Evolutionary conservation across 2,888 invertebrate species (phyloP).

Genomic region (Lasioglossum lativentre): DNA sequence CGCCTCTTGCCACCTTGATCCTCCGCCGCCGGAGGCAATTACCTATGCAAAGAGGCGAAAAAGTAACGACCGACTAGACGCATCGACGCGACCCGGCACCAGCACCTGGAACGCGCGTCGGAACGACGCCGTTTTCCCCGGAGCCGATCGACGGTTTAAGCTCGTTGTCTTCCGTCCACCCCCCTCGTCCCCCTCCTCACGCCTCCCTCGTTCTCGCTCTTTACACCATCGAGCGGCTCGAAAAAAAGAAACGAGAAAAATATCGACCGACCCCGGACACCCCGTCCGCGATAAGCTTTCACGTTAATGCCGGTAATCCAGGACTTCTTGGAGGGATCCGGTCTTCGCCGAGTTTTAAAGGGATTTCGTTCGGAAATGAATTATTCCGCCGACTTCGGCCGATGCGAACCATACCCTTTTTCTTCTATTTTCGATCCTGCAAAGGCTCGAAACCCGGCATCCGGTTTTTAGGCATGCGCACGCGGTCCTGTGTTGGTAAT

Average conservation of each 20-base stretch:
- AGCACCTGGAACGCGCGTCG: constrained; percentile 44
- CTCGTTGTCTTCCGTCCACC: constrained; percentile 44
- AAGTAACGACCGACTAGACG: constrained; percentile 71
- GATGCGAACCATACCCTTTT: background rate
- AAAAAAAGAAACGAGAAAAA: constrained; percentile 9
- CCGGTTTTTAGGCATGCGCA: background rate
- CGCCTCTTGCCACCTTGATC: constrained; percentile 60
- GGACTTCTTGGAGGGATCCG: constrained; percentile 46
- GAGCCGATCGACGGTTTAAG: constrained; percentile 42
- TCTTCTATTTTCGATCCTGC: background rate
- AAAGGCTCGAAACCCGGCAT: background rate
- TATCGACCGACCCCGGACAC: constrained; percentile 29
- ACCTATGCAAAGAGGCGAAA: constrained; percentile 75
- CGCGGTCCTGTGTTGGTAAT: background rate
- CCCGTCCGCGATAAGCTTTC: constrained; percentile 48
- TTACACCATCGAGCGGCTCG: background rate
- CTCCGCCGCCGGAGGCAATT: constrained; percentile 72
- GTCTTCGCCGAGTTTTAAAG: constrained; percentile 49
- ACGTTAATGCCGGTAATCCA: constrained; percentile 57
- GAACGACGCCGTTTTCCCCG: constrained; percentile 36
- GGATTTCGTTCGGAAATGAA: constrained; percentile 59
- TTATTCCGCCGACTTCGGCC: constrained; percentile 38
- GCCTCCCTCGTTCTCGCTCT: background rate
- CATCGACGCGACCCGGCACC: constrained; percentile 65
- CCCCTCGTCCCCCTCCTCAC: background rate